phyloP scores from a whole-genome alignment of 1,140 invertebrate genomes.

The Papilio polyxenes region DNA sequence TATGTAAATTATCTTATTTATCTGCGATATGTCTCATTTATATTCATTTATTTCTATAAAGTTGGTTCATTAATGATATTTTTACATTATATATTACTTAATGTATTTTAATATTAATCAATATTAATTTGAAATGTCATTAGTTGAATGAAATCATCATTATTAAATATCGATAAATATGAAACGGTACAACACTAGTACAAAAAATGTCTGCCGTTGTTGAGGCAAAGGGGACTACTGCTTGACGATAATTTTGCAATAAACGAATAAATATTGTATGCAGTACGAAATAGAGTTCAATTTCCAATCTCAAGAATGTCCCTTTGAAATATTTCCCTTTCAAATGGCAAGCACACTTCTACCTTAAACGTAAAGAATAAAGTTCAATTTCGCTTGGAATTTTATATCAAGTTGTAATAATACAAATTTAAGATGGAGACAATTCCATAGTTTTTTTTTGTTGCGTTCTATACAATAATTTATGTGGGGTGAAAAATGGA shows the following conservation, averaged over 20 bases:
- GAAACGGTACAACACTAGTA: slow-evolving; percentile 43
- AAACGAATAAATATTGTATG: slow-evolving; percentile 4
- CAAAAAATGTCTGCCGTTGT: slow-evolving; percentile 62
- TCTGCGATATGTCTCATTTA: not conserved
- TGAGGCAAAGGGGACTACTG: slow-evolving; percentile 41
- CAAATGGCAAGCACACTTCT: not conserved
- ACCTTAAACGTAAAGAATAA: not conserved
- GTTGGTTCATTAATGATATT: not conserved
- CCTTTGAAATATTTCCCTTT: not conserved
- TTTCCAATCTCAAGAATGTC: not conserved
- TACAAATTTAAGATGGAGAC: slow-evolving; percentile 37
- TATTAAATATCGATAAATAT: slow-evolving; percentile 43
- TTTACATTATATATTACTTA: not conserved
- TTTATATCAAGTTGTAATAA: slow-evolving; percentile 13
- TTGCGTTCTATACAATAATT: slow-evolving; percentile 34
- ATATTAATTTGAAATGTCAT: slow-evolving; percentile 32
- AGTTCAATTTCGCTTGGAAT: not conserved
- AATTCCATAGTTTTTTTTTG: slow-evolving; percentile 37
- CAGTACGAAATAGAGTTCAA: slow-evolving; percentile 8
- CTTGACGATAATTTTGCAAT: slow-evolving; percentile 23
- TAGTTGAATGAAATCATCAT: slow-evolving; percentile 41
- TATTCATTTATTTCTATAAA: not conserved
- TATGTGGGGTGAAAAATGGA: slow-evolving; percentile 38
- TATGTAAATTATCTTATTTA: not conserved
- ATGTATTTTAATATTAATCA: not conserved